Conservation (phyloP, 2,113 vertebrate genomes). For the Cyrtonyx montezumae region DNA sequence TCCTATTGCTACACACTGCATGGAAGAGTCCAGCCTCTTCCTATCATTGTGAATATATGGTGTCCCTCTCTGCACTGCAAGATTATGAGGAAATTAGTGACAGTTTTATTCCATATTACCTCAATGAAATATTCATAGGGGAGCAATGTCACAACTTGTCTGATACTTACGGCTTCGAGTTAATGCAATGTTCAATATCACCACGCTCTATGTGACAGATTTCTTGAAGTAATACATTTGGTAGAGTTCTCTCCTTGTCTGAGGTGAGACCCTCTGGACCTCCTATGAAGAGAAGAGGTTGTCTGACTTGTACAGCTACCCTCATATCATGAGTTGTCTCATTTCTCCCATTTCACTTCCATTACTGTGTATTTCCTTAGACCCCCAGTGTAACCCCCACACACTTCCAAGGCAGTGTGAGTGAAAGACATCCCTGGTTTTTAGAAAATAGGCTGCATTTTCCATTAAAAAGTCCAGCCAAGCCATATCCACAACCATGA, state of each 20-base stretch:
- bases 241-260: background rate
- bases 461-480: background rate
- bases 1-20: no score
- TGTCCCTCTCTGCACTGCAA: background rate
- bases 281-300: background rate
- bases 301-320: accelerated
- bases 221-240: background rate
- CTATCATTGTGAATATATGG: background rate
- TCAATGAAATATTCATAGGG: background rate
- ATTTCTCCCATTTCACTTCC: background rate
- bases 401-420: background rate
- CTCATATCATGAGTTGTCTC: background rate
- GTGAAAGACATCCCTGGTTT: background rate
- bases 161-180: background rate
- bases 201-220: background rate
- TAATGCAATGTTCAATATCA: background rate
- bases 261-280: background rate
- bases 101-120: background rate
- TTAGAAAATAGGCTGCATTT: background rate
- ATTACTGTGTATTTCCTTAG: background rate
- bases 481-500: background rate
- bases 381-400: background rate
- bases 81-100: background rate
- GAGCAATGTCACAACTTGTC: background rate
- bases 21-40: no score